Evolutionary conservation across 2,888 invertebrate genomes (phyloP).

Genomic region (Epinotia demarniana): DNA sequence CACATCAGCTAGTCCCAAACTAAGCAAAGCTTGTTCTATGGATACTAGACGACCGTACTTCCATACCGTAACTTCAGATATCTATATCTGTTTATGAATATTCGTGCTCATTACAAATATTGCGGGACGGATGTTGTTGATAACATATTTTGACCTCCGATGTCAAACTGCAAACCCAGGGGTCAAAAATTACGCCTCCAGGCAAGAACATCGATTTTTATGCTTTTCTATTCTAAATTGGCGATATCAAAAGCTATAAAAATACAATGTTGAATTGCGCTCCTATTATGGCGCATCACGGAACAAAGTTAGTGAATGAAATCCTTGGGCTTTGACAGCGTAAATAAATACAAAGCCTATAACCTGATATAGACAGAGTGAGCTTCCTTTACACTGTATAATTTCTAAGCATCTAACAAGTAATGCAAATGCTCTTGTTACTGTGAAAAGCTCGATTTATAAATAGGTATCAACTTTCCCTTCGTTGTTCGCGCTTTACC

Average conservation of each 20-base stretch:
- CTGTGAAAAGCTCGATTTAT: constrained; percentile 9
- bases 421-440: neutral
- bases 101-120: no score
- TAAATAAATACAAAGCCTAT: neutral
- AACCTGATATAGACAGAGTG: neutral
- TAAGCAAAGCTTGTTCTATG: no score
- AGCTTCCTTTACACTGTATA: neutral
- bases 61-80: no score
- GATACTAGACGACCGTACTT: no score
- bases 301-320: neutral
- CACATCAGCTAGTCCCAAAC: no score
- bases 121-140: no score
- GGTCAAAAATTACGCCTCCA: neutral
- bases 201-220: no score
- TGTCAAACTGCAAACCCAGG: neutral
- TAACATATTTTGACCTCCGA: neutral
- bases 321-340: neutral
- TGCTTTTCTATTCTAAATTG: no score
- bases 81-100: no score
- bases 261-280: neutral
- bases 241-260: no score
- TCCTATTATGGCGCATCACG: neutral
- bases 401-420: neutral
- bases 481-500: constrained; percentile 31
- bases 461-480: constrained; percentile 11